A percentile compares a stretch with the other conserved stretches of the same genome.
phyloP scores from a whole-genome alignment of 1,140 invertebrate genomes.

The Caenorhabditis elegans region WBcel235 BX284605.5:11674501-11675000 shows the following conservation, averaged over 20 bases:
- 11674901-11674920: constrained; percentile 2
- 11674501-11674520: background rate
- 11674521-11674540: background rate
- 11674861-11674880: constrained; percentile 3
- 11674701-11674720: constrained; percentile 4
- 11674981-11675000: constrained; percentile 10
- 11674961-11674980: background rate
- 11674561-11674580: background rate
- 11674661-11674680: background rate
- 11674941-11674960: background rate
- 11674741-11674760: constrained; percentile 3
- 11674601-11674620: no score
- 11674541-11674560: background rate
- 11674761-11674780: background rate
- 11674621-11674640: no score
- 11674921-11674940: background rate
- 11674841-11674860: constrained; percentile 25
- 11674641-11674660: no score
- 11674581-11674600: background rate
- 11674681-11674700: background rate
- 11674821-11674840: constrained; percentile 27
- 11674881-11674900: background rate
- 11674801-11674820: constrained; percentile 29
- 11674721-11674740: background rate
- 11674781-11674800: constrained; percentile 15